phyloP scores from a whole-genome alignment of 2,113 vertebrate species.

The Capricornis sumatraensis region DNA sequence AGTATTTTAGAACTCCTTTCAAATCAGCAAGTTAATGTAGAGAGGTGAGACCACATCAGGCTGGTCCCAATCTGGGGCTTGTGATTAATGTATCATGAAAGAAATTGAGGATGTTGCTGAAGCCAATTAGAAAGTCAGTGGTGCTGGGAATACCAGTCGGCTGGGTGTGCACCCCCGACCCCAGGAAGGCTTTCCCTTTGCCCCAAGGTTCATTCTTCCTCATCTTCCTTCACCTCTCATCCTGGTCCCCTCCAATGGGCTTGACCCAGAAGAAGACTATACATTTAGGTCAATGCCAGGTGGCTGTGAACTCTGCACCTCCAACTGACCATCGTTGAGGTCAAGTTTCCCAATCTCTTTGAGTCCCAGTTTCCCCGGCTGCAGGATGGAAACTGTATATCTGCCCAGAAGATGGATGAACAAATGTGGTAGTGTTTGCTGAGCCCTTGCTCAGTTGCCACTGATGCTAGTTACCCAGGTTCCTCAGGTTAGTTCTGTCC shows the following conservation, averaged over 20 bases:
- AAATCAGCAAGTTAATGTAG: conserved; percentile 22
- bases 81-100: conserved; percentile 37
- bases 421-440: neutral
- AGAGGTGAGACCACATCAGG: neutral
- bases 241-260: fast-evolving
- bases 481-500: neutral
- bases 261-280: neutral
- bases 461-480: neutral
- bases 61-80: conserved; percentile 6
- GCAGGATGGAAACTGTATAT: neutral
- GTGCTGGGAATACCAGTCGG: neutral
- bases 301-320: neutral
- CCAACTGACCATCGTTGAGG: neutral
- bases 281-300: neutral
- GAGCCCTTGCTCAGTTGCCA: neutral
- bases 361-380: neutral
- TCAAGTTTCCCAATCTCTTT: neutral
- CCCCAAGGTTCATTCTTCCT: neutral
- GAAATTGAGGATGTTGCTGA: neutral
- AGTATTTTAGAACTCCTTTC: conserved; percentile 34
- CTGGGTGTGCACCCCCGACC: neutral
- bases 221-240: too few relatives aligned
- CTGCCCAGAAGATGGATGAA: neutral
- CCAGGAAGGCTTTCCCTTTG: neutral
- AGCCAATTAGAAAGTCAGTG: neutral